A percentile compares a stretch with the other conserved stretches of the same genome.
Conservation (phyloP, 1,140 invertebrate species). For the Chrysoperla carnea region DNA sequence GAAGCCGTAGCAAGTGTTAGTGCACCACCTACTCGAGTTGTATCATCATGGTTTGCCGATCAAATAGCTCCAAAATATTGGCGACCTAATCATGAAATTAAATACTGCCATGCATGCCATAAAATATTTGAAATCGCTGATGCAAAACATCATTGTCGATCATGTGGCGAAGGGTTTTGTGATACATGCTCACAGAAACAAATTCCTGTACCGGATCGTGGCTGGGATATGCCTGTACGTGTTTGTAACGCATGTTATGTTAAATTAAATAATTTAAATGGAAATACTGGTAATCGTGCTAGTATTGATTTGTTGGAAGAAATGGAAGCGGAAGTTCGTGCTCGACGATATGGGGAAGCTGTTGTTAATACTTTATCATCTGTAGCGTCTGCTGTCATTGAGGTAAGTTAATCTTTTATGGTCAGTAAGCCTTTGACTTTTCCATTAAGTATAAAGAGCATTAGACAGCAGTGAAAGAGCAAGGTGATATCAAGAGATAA, state of each 20-base stretch:
- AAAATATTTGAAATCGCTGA: constrained; percentile 27
- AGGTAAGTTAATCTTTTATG: too few species aligned
- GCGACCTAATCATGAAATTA: constrained; percentile 61
- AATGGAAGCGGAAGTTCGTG: constrained; percentile 17
- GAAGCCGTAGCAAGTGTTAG: constrained; percentile 50
- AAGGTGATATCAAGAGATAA: too few species aligned
- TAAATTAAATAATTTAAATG: not conserved
- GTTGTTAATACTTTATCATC: constrained; percentile 39
- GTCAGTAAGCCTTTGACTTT: too few species aligned
- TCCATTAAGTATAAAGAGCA: too few species aligned
- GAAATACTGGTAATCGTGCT: not conserved
- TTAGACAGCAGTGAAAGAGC: too few species aligned
- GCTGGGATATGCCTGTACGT: constrained; percentile 41
- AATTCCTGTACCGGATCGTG: constrained; percentile 40
- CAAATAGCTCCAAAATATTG: constrained; percentile 65
- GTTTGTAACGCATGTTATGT: constrained; percentile 48
- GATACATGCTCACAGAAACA: constrained; percentile 38
- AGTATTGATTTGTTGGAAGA: too few species aligned
- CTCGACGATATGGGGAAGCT: constrained; percentile 42
- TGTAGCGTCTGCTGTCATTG: constrained; percentile 27
- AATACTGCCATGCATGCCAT: constrained; percentile 45
- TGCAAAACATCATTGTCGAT: constrained; percentile 62
- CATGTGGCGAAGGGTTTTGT: constrained; percentile 58
- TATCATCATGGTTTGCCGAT: constrained; percentile 59
- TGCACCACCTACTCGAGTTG: constrained; percentile 45